phyloP scores from a whole-genome alignment of 1,140 invertebrate genomes.

The Zaprionus capensis region DNA sequence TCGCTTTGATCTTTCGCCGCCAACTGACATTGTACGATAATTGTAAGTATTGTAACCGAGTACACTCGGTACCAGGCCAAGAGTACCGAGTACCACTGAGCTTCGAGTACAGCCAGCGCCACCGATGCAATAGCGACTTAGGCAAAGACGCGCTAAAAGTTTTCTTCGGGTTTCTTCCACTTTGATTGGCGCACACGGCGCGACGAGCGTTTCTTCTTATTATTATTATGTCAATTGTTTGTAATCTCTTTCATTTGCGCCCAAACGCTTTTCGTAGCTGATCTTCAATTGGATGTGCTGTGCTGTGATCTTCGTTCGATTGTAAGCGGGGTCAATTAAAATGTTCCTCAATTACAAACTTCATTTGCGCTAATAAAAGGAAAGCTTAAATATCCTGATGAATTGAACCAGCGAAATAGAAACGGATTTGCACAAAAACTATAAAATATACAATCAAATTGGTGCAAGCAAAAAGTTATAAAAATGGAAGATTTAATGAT shows the following conservation, averaged over 20 bases:
- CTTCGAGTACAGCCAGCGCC: neutral
- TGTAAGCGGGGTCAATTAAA: conserved; percentile 9
- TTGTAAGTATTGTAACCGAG: conserved; percentile 48
- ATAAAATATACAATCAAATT: too few species aligned
- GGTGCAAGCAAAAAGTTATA: neutral
- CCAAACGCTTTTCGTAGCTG: conserved; percentile 27
- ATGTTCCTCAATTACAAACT: neutral
- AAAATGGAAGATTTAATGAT: neutral
- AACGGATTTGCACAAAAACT: too few species aligned
- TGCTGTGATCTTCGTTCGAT: conserved; percentile 5
- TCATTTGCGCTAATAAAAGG: too few species aligned
- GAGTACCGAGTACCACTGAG: conserved; percentile 25
- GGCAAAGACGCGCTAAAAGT: conserved; percentile 46
- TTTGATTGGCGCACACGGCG: conserved; percentile 48
- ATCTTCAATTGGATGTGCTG: conserved; percentile 33
- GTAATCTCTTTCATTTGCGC: conserved; percentile 46
- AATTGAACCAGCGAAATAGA: too few species aligned
- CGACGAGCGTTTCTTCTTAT: conserved; percentile 62
- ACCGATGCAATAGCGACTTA: conserved; percentile 17
- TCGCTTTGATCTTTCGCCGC: conserved; percentile 75
- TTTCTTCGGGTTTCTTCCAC: conserved; percentile 34
- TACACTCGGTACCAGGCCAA: conserved; percentile 25
- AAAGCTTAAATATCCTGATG: too few species aligned
- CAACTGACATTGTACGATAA: conserved; percentile 66
- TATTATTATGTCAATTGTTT: conserved; percentile 77